Evolutionary conservation across 2,888 invertebrate species (phyloP).

Genomic region (Drosophila engyochracea): DNA sequence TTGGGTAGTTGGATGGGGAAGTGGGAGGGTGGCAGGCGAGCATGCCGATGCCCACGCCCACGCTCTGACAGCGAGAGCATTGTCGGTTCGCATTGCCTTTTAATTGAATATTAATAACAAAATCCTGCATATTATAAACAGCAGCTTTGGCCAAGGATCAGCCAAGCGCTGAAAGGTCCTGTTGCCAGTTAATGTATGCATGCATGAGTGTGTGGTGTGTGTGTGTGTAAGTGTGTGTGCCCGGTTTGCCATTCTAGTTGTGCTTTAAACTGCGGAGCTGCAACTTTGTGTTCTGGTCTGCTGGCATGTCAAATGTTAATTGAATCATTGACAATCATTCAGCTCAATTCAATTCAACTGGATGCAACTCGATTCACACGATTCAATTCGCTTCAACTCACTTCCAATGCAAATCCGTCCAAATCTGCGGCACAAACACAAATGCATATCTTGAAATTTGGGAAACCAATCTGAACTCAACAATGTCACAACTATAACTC

Average conservation of each 20-base stretch:
- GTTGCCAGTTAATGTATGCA: constrained; percentile 46
- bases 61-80: neutral
- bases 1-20: neutral
- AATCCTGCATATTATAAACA: constrained; percentile 73
- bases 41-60: constrained; percentile 1
- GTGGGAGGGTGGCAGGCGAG: neutral
- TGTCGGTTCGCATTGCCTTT: constrained; percentile 35
- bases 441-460: neutral
- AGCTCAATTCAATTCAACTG: neutral
- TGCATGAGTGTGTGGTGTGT: constrained; percentile 10
- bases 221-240: constrained; percentile 1
- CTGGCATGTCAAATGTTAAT: constrained; percentile 66
- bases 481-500: neutral
- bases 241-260: constrained; percentile 20
- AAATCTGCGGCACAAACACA: constrained; percentile 19
- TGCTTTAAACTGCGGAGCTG: constrained; percentile 30
- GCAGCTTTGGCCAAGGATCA: constrained; percentile 31
- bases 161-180: constrained; percentile 11
- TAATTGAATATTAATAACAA: constrained; percentile 80
- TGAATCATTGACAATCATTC: constrained; percentile 45
- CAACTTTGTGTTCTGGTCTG: constrained; percentile 3
- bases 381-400: constrained; percentile 28
- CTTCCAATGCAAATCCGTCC: constrained; percentile 27
- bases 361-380: neutral
- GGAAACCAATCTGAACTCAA: neutral